Base-by-base conservation (phyloP, 2,888 invertebrate genomes). In the Ochropacha duplaris region DNA sequence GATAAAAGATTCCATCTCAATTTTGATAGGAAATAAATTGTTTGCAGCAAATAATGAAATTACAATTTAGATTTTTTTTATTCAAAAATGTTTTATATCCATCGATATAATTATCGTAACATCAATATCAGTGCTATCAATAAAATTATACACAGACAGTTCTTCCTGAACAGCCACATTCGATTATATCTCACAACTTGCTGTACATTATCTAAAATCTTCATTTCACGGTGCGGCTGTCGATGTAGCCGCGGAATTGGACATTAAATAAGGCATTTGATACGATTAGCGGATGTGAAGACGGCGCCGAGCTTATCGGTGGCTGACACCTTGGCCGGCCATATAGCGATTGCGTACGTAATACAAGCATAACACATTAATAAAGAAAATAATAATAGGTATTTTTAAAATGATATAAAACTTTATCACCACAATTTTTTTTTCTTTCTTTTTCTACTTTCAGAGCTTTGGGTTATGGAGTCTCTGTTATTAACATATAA, bases 161-260 rank as follows among this genome's bases (percentile, higher is more conserved):
- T 66, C 73, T 74, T 74, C 73, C 70, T 68, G 64, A 57, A 60
- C 64, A 50, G 24, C 50, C 31, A 65, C 64, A 65, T 67, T 54
- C 63, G 81, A 83, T 84, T 64, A 36, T 66, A 83, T 86, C 83
- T 71, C 71, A 66, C 72, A 77, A 75, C 76, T 72, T 64, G 78
- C 68, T 70, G 68, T 76, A 72, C 79, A 85, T 80, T 84, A 86
- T 83, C 85, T 69, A 57, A 54, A 72, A 85, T 84, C 83, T 80
- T 78, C 69, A 65, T 64, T 59, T 68, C 64, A 71, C 68, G 71
- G 63, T 69, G 71, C 76, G 80, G 71, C 76, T 79, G 78, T 71
- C 78, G 71, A 79, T 78, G 77, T 73, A 78, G 78, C 78, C 69
- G 74, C 82, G 76, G 84, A 79, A 82, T 83, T 84, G 83, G 72